Evolutionary conservation across 2,888 invertebrate genomes (phyloP).

Genomic region (Eupeodes luniger): DNA sequence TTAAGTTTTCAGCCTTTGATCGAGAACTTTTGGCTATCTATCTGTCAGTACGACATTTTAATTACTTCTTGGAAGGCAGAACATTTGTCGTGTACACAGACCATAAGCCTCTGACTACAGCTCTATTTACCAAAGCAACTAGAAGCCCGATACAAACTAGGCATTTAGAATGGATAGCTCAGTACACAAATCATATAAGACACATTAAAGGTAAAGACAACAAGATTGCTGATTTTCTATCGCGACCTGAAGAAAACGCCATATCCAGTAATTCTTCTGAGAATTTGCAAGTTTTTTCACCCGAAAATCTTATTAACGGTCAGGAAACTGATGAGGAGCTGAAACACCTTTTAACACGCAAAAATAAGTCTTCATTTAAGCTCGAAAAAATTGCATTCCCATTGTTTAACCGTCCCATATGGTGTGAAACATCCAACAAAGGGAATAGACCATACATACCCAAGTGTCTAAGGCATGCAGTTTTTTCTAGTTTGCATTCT

Average conservation of each 20-base stretch:
- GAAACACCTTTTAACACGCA: too few species aligned
- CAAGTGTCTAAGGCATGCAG: slow-evolving; percentile 15
- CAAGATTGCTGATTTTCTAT: slow-evolving; percentile 14
- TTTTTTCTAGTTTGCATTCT: slow-evolving; percentile 1
- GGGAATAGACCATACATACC: slow-evolving; percentile 17
- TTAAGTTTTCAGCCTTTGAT: background rate
- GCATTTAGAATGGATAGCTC: slow-evolving; percentile 21
- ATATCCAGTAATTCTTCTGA: background rate
- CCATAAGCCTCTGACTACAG: too few species aligned
- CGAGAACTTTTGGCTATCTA: background rate
- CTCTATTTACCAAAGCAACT: too few species aligned
- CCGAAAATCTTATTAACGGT: background rate
- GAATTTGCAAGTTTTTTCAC: slow-evolving; percentile 83
- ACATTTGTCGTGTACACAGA: too few species aligned
- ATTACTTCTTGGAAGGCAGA: too few species aligned
- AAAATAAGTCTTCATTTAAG: too few species aligned
- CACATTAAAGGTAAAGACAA: slow-evolving; percentile 24
- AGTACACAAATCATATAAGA: slow-evolving; percentile 21
- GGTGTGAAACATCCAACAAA: background rate
- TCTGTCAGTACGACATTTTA: background rate
- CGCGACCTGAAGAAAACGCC: slow-evolving; percentile 8
- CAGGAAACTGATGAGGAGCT: background rate
- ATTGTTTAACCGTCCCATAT: too few species aligned
- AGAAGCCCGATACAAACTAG: too few species aligned
- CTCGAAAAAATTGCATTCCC: too few species aligned